phyloP scores from a whole-genome alignment of 2,113 vertebrate genomes.

The Nipponia nippon region DNA sequence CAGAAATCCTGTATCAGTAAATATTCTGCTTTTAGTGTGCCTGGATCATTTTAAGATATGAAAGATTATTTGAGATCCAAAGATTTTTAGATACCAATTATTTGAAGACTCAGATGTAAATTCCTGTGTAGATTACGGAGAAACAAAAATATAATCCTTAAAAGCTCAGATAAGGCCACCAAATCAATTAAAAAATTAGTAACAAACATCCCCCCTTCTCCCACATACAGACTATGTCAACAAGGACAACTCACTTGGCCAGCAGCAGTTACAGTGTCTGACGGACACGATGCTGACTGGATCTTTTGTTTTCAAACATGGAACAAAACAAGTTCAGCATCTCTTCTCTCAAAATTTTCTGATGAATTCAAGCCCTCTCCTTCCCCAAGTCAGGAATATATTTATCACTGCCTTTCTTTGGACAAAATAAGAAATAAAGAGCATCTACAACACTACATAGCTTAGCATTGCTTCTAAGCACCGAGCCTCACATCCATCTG shows the following conservation, averaged over 20 bases:
- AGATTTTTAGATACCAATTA: not conserved
- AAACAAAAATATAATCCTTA: not conserved
- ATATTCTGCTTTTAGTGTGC: not conserved
- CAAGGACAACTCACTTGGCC: not conserved
- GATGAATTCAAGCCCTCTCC: not conserved
- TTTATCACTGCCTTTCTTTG: not conserved
- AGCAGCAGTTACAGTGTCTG: not conserved
- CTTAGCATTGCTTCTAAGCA: not conserved
- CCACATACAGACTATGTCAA: not conserved
- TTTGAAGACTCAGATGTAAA: not conserved
- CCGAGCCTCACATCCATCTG: not conserved
- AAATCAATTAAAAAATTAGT: not conserved
- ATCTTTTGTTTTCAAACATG: not conserved
- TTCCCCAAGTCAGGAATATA: not conserved
- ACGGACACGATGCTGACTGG: not conserved
- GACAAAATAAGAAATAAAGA: not conserved
- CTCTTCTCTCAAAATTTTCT: not conserved
- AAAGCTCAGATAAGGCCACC: not conserved
- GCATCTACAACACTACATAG: not conserved
- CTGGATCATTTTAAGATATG: fast-evolving
- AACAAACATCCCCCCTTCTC: not conserved
- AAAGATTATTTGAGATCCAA: not conserved
- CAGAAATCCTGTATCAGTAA: not conserved
- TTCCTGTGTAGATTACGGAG: not conserved
- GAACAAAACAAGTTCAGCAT: not conserved